A percentile compares a stretch with the other conserved stretches of the same genome.
Conservation (phyloP, 2,797 vertebrate genomes). For the Gambusia yucatana region DNA sequence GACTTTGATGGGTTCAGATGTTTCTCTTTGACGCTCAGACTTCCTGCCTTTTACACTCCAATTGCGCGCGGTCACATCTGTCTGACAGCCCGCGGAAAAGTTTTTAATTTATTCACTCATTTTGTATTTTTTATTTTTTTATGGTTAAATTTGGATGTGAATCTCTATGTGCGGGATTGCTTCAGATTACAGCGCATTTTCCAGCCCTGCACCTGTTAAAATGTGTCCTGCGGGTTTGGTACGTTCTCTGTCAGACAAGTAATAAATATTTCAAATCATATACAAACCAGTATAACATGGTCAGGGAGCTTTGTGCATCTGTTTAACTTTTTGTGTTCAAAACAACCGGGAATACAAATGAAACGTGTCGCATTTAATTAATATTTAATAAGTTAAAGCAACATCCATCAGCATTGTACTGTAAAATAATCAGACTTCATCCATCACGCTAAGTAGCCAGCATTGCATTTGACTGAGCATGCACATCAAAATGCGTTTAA, state of each 20-base stretch:
- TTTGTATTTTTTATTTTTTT: neutral
- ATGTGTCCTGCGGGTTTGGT: conserved; percentile 68
- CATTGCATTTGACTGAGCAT: neutral
- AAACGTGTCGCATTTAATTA: neutral
- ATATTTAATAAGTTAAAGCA: neutral
- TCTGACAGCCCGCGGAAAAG: neutral
- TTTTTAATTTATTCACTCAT: neutral
- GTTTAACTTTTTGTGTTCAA: neutral
- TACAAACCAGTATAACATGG: neutral
- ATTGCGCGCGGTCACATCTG: neutral
- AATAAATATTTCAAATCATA: neutral
- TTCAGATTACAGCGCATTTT: conserved; percentile 43
- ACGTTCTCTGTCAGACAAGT: conserved; percentile 25
- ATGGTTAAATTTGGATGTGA: neutral
- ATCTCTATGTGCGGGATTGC: conserved; percentile 38
- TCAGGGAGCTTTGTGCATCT: neutral
- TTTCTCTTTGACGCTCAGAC: conserved; percentile 26
- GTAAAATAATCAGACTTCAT: neutral
- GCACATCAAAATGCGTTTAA: conserved; percentile 1
- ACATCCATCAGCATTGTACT: neutral
- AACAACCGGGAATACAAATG: neutral
- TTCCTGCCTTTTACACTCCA: conserved; percentile 41
- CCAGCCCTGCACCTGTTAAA: conserved; percentile 71
- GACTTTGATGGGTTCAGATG: neutral
- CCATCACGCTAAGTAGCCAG: neutral